Percentiles rank a stretch among this genome's conserved stretches.
Conservation (phyloP, 2,797 vertebrate genomes). For the Semaprochilodus insignis region DNA sequence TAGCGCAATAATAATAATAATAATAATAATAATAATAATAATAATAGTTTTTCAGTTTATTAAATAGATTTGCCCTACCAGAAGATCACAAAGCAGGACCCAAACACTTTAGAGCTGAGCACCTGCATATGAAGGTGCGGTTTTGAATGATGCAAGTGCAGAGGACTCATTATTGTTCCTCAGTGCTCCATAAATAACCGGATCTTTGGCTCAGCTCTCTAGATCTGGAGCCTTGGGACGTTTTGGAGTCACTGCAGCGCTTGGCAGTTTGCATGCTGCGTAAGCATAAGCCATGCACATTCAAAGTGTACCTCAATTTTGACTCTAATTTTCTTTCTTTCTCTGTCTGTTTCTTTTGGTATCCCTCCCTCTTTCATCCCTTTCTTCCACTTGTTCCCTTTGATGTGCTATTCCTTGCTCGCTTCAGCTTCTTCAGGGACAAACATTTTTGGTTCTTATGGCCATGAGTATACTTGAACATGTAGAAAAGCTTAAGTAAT, state of each 20-base stretch:
- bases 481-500: conserved; percentile 18
- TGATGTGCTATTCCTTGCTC: conserved; percentile 73
- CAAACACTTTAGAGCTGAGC: conserved; percentile 22
- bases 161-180: conserved; percentile 51
- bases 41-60: too few relatives aligned
- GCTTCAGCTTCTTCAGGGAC: conserved; percentile 62
- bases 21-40: too few relatives aligned
- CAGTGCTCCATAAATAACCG: conserved; percentile 58
- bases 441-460: conserved; percentile 3
- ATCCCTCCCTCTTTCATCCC: conserved; percentile 49
- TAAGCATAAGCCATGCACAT: conserved; percentile 55
- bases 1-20: too few relatives aligned
- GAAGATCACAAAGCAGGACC: conserved; percentile 22
- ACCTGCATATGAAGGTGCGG: conserved; percentile 14
- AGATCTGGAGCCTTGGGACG: conserved; percentile 37
- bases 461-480: not conserved
- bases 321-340: conserved; percentile 46
- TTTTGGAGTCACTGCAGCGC: conserved; percentile 36
- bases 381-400: conserved; percentile 63
- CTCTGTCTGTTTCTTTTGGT: conserved; percentile 32
- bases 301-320: conserved; percentile 47
- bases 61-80: conserved; percentile 15
- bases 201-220: conserved; percentile 52
- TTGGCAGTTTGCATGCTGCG: conserved; percentile 56
- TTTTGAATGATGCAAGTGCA: conserved; percentile 42